Evolutionary conservation across 2,797 vertebrate species (phyloP).

Genomic region (Malurus splendens): DNA sequence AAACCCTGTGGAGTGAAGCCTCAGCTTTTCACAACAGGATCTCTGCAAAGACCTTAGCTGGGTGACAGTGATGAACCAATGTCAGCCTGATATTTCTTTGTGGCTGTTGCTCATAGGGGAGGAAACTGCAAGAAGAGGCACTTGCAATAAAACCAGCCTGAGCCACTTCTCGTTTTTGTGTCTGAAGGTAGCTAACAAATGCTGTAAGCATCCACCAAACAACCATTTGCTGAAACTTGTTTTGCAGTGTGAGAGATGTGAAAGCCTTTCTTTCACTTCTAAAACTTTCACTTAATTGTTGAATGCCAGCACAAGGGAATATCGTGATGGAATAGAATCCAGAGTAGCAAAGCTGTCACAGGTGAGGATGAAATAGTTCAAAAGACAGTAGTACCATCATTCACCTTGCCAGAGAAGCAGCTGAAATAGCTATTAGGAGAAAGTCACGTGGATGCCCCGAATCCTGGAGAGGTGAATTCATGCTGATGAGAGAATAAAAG

Average conservation of each 20-base stretch:
- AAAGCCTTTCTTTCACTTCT: background rate
- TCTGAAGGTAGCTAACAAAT: background rate
- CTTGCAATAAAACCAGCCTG: background rate
- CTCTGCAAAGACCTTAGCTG: background rate
- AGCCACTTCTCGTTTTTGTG: background rate
- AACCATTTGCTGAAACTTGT: background rate
- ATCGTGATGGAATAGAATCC: background rate
- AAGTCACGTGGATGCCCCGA: background rate
- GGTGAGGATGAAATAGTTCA: background rate
- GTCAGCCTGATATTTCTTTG: background rate
- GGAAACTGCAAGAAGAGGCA: background rate
- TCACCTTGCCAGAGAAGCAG: background rate
- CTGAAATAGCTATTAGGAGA: background rate
- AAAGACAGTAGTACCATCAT: background rate
- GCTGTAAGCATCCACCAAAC: background rate
- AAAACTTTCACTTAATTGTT: background rate
- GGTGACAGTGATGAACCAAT: background rate
- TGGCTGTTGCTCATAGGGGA: background rate
- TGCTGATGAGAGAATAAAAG: background rate
- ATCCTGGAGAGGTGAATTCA: background rate
- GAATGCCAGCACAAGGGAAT: background rate
- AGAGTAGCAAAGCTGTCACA: background rate
- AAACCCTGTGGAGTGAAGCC: background rate
- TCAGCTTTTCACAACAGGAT: background rate
- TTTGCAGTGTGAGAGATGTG: fast-evolving